These are phyloP conservation scores for Drusus annulatus DNA, from an alignment of 1,140 invertebrate species.

Conservation along the genomic window DNA sequence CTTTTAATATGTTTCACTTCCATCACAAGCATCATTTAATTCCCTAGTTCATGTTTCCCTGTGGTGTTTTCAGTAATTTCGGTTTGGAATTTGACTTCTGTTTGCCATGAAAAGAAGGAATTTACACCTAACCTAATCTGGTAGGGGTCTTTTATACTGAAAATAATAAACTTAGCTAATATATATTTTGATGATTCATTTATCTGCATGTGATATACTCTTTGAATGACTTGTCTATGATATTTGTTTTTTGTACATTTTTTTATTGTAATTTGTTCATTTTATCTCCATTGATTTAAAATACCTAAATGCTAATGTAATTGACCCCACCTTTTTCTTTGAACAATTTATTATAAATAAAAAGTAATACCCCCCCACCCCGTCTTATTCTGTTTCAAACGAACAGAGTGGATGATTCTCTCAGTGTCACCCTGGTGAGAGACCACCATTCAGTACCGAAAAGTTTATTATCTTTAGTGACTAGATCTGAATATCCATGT, in stretches of 20 bases:
- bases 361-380: too few relatives aligned
- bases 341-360: too few relatives aligned
- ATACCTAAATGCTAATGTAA: too few relatives aligned
- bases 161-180: slow-evolving; percentile 1
- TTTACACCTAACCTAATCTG: slow-evolving; percentile 19
- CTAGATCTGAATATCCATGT: too few relatives aligned
- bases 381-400: too few relatives aligned
- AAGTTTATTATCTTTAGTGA: neutral
- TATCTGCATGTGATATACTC: slow-evolving; percentile 6
- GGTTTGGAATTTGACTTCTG: slow-evolving; percentile 41
- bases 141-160: slow-evolving; percentile 26
- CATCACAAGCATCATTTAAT: neutral
- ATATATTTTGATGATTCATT: neutral
- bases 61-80: slow-evolving; percentile 38
- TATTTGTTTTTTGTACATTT: slow-evolving; percentile 5
- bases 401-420: too few relatives aligned
- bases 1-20: neutral
- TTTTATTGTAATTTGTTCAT: neutral
- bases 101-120: slow-evolving; percentile 33
- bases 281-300: too few relatives aligned
- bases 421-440: too few relatives aligned
- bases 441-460: too few relatives aligned
- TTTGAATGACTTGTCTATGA: neutral
- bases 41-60: neutral
- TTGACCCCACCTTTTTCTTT: too few relatives aligned